Evolutionary conservation across 2,113 vertebrate genomes (phyloP), one percentile per base, ranked within the genome.

Genomic region (Sakesphorus luctuosus): DNA sequence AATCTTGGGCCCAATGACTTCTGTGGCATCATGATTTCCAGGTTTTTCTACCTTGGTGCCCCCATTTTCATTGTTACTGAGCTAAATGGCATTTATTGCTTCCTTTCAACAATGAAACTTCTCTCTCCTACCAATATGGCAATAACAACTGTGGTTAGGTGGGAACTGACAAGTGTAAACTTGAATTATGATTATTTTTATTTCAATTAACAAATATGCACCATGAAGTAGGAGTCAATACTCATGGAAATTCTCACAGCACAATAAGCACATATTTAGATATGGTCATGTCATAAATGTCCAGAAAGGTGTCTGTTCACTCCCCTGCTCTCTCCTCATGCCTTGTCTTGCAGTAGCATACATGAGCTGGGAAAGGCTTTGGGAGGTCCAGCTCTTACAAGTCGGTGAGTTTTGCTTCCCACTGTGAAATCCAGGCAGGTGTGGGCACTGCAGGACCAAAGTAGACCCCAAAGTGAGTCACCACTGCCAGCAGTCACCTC

Each of bases 361-460:
- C 0, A 0, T 1, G 4, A 40, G 18, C 33, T 58, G 43, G 23
- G 10, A 10, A 10, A 75, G 33, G 18, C 23, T 62, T 53, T 72
- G 52, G 13, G 36, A 80, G 3, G 10, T 49, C 35, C 10, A 1
- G 6, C 65, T 26, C 53, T 44, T 44, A 13, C 24, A 28, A 9
- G 24, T 11, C 58, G 9, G 1, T 13, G 23, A n/a, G 7, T 49
- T 72, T 63, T 9, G 9, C n/a, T 62, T n/a, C 33, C 36, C 4
- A 0, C 33, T 33, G 26, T 0, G 0, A 63, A 68, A 19, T 6
- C 14, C 5, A 0, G 33, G 17, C 23, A 23, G 26, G 8, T 43
- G 21, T 0, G 1, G 31, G 47, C 2, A 0, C 14, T n/a, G 38
- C 1, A 3, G 7, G 6, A 20, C 11, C 17, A 14, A 36, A 72